Conservation (phyloP, 1,140 invertebrate species). For the Brachionus asplanchnoidis region DNA sequence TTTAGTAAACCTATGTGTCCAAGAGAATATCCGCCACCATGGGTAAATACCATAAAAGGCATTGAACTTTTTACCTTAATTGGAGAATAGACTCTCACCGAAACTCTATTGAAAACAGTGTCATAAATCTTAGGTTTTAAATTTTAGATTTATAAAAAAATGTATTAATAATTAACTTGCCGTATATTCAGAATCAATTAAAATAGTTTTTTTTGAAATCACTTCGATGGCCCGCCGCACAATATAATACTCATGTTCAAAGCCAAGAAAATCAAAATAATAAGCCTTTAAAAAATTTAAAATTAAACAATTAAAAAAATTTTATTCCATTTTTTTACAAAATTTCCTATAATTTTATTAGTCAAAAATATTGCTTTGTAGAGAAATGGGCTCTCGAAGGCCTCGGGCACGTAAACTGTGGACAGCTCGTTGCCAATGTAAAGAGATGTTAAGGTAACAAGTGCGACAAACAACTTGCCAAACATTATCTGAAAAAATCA, state of each 20-base stretch:
- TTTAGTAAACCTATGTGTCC: not conserved
- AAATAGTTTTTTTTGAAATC: not conserved
- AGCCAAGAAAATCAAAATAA: not conserved
- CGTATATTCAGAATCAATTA: not conserved
- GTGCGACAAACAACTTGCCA: not conserved
- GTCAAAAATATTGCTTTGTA: not conserved
- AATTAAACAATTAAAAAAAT: no score
- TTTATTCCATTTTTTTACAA: not conserved
- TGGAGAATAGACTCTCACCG: slow-evolving; percentile 34
- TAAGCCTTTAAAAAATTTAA: not conserved
- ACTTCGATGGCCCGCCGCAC: not conserved
- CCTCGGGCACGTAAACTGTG: not conserved
- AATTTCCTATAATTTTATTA: slow-evolving; percentile 3
- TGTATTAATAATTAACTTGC: not conserved
- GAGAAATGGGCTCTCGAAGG: not conserved
- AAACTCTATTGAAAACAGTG: not conserved
- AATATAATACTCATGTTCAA: slow-evolving; percentile 6
- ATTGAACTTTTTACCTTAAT: not conserved
- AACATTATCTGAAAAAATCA: not conserved
- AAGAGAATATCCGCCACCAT: slow-evolving; percentile 24
- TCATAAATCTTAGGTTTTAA: not conserved
- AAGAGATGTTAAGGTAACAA: not conserved
- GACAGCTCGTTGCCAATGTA: slow-evolving; percentile 17
- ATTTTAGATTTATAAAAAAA: not conserved
- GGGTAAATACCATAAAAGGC: not conserved